These are phyloP conservation scores for Tiaroga cobitis DNA, from an alignment of 2,797 vertebrate species.

Conservation along the genomic window DNA sequence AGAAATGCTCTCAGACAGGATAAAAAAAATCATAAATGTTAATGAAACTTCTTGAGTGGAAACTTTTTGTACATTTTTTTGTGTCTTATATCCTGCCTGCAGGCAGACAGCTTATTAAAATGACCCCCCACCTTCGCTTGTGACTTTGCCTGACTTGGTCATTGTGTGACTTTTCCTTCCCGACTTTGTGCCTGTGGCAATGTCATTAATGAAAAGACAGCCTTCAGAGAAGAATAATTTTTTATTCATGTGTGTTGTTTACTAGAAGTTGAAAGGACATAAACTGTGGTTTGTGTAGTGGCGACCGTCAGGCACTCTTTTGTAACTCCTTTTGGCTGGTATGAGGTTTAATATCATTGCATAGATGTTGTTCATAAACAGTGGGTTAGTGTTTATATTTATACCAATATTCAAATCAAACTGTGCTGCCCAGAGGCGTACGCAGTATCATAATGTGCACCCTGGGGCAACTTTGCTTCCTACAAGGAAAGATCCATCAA, in stretches of 20 bases:
- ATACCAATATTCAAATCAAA: slow-evolving; percentile 56
- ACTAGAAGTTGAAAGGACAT: slow-evolving; percentile 48
- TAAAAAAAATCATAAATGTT: slow-evolving; percentile 35
- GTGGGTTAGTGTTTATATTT: slow-evolving; percentile 45
- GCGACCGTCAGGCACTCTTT: slow-evolving; percentile 7
- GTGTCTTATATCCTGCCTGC: slow-evolving; percentile 40
- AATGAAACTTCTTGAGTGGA: slow-evolving; percentile 54
- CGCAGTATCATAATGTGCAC: slow-evolving; percentile 34
- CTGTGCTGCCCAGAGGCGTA: slow-evolving; percentile 42
- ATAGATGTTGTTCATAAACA: slow-evolving; percentile 53
- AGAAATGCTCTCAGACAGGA: slow-evolving; percentile 33
- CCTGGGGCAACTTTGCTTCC: slow-evolving; percentile 44
- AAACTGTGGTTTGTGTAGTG: slow-evolving; percentile 38
- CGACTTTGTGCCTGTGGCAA: slow-evolving; percentile 36
- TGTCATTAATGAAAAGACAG: slow-evolving; percentile 53
- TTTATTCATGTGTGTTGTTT: slow-evolving; percentile 52
- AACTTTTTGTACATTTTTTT: slow-evolving; percentile 47
- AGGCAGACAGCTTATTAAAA: slow-evolving; percentile 59
- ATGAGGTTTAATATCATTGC: slow-evolving; percentile 55
- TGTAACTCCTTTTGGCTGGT: slow-evolving; percentile 41
- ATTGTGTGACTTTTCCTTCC: slow-evolving; percentile 49
- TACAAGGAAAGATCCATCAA: slow-evolving; percentile 42
- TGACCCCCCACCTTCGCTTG: slow-evolving; percentile 56
- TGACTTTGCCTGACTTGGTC: slow-evolving; percentile 53
- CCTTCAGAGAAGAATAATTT: slow-evolving; percentile 18